These are phyloP conservation scores for Dynastes hyllus DNA, from an alignment of 2,888 invertebrate genomes.

Conservation along the genomic window DNA sequence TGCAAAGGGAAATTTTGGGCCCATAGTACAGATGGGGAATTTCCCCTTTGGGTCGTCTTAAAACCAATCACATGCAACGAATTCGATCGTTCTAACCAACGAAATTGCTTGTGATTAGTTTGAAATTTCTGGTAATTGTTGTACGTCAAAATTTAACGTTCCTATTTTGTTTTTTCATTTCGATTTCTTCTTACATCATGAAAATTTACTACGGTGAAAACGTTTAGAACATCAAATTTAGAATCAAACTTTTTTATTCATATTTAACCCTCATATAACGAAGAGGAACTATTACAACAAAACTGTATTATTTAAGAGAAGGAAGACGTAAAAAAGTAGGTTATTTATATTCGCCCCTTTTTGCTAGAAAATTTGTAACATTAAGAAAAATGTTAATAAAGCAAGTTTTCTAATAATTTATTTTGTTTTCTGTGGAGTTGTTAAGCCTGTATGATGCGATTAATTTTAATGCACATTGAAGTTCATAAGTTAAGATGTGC, in stretches of 20 bases:
- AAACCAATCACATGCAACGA: no score
- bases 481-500: no score
- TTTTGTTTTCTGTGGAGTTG: no score
- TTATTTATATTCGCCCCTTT: conserved; percentile 35
- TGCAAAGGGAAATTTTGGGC: neutral
- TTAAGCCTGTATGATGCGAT: no score
- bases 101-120: no score
- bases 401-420: conserved; percentile 22
- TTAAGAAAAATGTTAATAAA: conserved; percentile 41
- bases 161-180: neutral
- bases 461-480: no score
- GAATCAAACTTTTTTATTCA: neutral
- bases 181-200: neutral
- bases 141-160: no score
- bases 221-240: neutral
- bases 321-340: neutral
- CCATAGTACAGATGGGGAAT: neutral
- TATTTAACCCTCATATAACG: neutral
- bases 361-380: conserved; percentile 40
- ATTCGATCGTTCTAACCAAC: no score
- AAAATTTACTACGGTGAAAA: neutral
- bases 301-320: conserved; percentile 1
- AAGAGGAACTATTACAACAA: neutral
- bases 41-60: no score
- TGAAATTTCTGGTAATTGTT: no score